Evolutionary conservation across 1,140 invertebrate species (phyloP), one percentile per base, ranked within the genome.

Genomic region (Colletes gigas): DNA sequence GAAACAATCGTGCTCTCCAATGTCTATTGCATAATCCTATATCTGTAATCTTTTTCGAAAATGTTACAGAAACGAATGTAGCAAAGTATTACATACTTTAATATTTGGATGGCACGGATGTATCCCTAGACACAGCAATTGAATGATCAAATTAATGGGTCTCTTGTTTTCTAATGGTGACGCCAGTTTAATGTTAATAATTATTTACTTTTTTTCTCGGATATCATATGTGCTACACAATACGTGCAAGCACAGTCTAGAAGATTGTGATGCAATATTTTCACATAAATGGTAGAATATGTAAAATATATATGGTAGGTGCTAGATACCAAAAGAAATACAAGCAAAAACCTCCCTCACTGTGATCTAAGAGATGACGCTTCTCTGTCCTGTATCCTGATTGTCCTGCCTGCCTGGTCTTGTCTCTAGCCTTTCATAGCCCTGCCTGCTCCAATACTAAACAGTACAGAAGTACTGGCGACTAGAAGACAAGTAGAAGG

Each of bases 401-500:
- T 89, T 87, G 86, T 88, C 88, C 88, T 90, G 89, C 86, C 88
- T 88, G 86, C 86, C 88, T 88, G 86, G 88, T 84, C 89, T 89
- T 88, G 85, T 84, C 83, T 90, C 88, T 92, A 91, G 89, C 89
- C 92, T 90, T 88, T 30, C 30, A 89, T 90, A 90, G 88, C 90
- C 90, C 92, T 93, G 92, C 92, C 91, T 92, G 91, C 91, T 92
- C 91, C 92, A 88, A 91, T 88, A 92, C 92, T 92, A 93, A 92
- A 92, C 90, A 92, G 92, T 92, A 93, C 91, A 89, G 86, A 88
- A 89, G 92, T 93, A 93, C 91, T 93, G 92, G 85, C 88, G 91
- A 93, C 91, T 93, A 93, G 92, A 92, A 92, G 93, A 93, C 93
- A 93, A 93, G 92, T 92, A 92, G 92, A 92, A 93, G 91, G 91